These are phyloP conservation scores for Heliconius ethilla DNA, from an alignment of 2,888 invertebrate genomes.

Conservation along the genomic window DNA sequence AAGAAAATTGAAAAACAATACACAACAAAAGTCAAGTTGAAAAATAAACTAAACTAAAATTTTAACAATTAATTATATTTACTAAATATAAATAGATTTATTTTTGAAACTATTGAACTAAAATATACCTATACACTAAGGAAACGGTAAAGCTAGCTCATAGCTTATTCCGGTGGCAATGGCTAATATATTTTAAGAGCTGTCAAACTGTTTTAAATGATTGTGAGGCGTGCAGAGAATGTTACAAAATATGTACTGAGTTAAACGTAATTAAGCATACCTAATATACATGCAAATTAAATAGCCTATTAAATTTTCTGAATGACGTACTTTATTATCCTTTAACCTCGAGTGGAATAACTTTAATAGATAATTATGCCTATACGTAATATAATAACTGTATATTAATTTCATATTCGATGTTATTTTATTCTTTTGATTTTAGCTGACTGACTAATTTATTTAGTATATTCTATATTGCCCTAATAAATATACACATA, in stretches of 20 bases:
- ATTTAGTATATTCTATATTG: no score
- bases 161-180: slow-evolving; percentile 35
- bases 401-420: background rate
- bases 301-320: slow-evolving; percentile 7
- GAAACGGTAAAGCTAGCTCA: slow-evolving; percentile 26
- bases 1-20: no score
- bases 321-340: slow-evolving; percentile 12
- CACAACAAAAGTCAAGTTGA: no score
- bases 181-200: slow-evolving; percentile 42
- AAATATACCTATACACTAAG: slow-evolving; percentile 3
- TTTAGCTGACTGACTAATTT: no score
- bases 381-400: background rate
- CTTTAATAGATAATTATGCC: background rate
- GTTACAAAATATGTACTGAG: slow-evolving; percentile 27
- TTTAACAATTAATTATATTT: no score
- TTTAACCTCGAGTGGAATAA: slow-evolving; percentile 8
- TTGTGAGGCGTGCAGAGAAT: slow-evolving; percentile 36
- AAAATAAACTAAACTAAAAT: no score
- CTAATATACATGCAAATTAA: slow-evolving; percentile 15
- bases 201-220: slow-evolving; percentile 42
- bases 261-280: slow-evolving; percentile 18
- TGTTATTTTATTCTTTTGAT: background rate
- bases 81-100: no score
- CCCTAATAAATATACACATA: no score
- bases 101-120: slow-evolving; percentile 7